Evolutionary conservation across 2,113 vertebrate genomes (phyloP), one percentile per base, ranked within the genome.

Genomic region (Pedionomus torquatus): DNA sequence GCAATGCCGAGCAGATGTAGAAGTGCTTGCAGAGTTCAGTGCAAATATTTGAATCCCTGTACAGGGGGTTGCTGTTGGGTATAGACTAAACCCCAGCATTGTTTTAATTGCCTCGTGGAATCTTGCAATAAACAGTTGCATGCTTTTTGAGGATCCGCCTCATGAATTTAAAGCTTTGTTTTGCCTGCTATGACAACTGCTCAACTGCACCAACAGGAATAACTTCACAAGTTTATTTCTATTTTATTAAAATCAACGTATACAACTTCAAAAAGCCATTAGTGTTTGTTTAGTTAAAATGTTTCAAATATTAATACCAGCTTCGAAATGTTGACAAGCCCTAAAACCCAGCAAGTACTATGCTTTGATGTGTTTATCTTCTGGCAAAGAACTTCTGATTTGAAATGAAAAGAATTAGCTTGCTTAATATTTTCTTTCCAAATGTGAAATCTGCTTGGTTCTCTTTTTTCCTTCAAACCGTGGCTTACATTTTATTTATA

Each of bases 391-490:
- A 71, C 11, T 77, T 88, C 43, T 24, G 43, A 68, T 96, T 68
- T 71, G 58, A 94, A 96, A 89, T 43, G n/a, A 78, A 74, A 95
- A 95, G 39, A 83, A 92, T 87, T 84, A 72, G 23, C 91, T 93
- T 68, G 57, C 65, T 82, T 89, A 81, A n/a, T 79, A 80, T 92
- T 96, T 95, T 95, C 69, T 93, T 96, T 82, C 65, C 60, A 82
- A 92, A 89, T 79, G 64, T n/a, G 33, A 78, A 94, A 90, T 52
- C 15, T 60, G 10, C 37, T 87, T 20, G 11, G 6, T 4, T 60
- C 43, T 48, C 48, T 37, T 49, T n/a, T 17, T 5, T 9, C 1
- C 41, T 70, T 44, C 11, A 31, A 74, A 82, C 39, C 25, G 18
- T 77, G 20, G 15, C 26, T 82, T 58, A 81, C 14, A 55, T 68